Evolutionary conservation across 2,113 vertebrate genomes (phyloP).

Genomic region (Lipophrys pholis): DNA sequence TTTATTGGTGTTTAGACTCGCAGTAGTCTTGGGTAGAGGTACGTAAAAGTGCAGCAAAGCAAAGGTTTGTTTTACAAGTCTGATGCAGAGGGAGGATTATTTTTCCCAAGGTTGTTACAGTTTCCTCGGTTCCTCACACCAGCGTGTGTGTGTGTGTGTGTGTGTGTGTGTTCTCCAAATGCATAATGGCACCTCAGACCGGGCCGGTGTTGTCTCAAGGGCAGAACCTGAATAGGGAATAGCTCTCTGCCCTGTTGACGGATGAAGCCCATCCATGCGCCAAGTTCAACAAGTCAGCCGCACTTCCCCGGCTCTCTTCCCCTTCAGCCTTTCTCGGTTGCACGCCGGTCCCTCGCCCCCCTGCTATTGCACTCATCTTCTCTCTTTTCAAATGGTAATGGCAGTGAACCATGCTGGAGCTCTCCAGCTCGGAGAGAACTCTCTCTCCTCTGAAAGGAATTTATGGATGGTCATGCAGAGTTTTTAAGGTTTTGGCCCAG

Average conservation of each 20-base stretch:
- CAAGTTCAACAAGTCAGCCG: slow-evolving; percentile 74
- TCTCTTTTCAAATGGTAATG: slow-evolving; percentile 78
- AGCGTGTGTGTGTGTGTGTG: background rate
- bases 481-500: slow-evolving; percentile 63
- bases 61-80: slow-evolving; percentile 38
- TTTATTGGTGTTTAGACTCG: slow-evolving; percentile 8
- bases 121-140: slow-evolving; percentile 2
- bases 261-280: slow-evolving; percentile 63
- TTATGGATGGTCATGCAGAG: slow-evolving; percentile 68
- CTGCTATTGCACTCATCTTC: slow-evolving; percentile 44
- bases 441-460: slow-evolving; percentile 49
- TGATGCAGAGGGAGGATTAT: slow-evolving; percentile 18
- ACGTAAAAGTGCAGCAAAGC: slow-evolving; percentile 14
- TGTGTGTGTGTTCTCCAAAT: slow-evolving; percentile 11
- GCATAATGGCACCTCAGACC: slow-evolving; percentile 44
- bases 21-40: background rate
- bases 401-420: slow-evolving; percentile 53
- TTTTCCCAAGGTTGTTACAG: slow-evolving; percentile 17
- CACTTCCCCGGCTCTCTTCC: slow-evolving; percentile 11
- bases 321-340: slow-evolving; percentile 47
- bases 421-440: slow-evolving; percentile 53
- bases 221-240: slow-evolving; percentile 34
- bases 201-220: slow-evolving; percentile 36
- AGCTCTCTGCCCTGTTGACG: slow-evolving; percentile 47
- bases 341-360: background rate